Percentiles rank a stretch among this genome's conserved stretches.
Evolutionary conservation across 2,888 invertebrate species (phyloP).

Genomic region (Pristionchus mayeri): DNA sequence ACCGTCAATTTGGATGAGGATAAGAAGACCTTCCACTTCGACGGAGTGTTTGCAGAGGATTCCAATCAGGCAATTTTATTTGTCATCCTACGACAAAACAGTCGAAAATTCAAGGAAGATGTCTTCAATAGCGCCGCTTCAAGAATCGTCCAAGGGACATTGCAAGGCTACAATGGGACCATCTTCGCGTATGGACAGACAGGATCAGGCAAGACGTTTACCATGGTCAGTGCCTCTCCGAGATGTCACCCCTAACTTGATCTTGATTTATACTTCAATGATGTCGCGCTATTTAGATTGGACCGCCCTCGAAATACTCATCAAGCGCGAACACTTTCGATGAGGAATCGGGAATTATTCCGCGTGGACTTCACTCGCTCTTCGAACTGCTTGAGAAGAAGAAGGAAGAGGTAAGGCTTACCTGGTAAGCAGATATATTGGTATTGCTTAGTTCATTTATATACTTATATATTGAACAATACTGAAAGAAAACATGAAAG

Average conservation of each 20-base stretch:
- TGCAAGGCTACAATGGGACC: constrained; percentile 78
- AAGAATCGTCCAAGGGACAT: constrained; percentile 77
- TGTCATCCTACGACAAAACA: neutral
- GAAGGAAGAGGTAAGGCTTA: neutral
- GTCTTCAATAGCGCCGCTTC: constrained; percentile 76
- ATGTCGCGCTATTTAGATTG: neutral
- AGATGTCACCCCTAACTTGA: neutral
- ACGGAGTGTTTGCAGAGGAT: constrained; percentile 47
- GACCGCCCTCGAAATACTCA: constrained; percentile 64
- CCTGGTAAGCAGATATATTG: neutral
- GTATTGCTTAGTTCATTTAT: neutral
- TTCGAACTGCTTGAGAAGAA: constrained; percentile 75
- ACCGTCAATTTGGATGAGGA: neutral
- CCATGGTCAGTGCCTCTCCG: constrained; percentile 76
- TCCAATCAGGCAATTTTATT: constrained; percentile 43
- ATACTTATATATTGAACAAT: neutral
- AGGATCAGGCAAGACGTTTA: constrained; percentile 78
- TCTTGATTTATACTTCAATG: neutral
- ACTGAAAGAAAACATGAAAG: no score
- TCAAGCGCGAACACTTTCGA: constrained; percentile 55
- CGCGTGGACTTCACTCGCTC: constrained; percentile 77
- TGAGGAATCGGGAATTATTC: constrained; percentile 76
- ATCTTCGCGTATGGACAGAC: constrained; percentile 79
- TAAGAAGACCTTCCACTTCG: neutral
- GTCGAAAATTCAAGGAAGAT: constrained; percentile 70